Evolutionary conservation across 64 coral and sea anemone species (phyloP).

Genomic region (Montipora foliosa): DNA sequence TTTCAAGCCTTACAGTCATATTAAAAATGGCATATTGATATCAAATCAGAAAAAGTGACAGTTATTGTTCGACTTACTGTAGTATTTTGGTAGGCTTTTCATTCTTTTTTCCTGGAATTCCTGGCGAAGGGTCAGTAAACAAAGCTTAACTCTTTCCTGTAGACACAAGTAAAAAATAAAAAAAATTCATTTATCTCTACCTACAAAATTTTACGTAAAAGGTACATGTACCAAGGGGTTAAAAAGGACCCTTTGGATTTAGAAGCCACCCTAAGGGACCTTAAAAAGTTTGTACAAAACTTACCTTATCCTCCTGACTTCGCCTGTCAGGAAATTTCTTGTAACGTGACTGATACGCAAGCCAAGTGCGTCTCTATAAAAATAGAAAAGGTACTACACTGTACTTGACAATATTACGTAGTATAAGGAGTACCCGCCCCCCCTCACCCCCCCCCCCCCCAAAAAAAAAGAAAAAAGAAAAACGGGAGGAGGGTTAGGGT

Average conservation of each 20-base stretch:
- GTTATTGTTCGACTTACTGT: background rate
- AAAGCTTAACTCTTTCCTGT: slow-evolving; percentile 68
- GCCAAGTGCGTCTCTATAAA: slow-evolving; percentile 83
- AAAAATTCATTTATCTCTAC: background rate
- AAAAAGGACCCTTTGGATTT: background rate
- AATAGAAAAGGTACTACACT: background rate
- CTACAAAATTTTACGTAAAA: background rate
- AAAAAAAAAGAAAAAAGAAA: no score
- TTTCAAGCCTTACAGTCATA: no score
- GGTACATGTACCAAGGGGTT: no score
- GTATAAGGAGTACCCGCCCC: no score
- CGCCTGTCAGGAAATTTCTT: slow-evolving; percentile 79
- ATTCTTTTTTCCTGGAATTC: slow-evolving; percentile 30
- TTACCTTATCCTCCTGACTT: slow-evolving; percentile 78
- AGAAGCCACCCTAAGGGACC: background rate
- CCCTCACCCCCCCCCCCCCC: no score
- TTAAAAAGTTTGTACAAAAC: no score
- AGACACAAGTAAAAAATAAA: background rate
- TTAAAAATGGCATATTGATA: no score
- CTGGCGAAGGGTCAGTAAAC: slow-evolving; percentile 5
- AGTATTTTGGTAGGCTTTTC: slow-evolving; percentile 34
- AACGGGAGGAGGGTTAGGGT: no score
- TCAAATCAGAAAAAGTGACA: no score
- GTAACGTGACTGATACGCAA: slow-evolving; percentile 88
- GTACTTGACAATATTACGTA: no score